Evolutionary conservation across 1,140 invertebrate genomes (phyloP), one percentile per base, ranked within the genome.

Genomic region (Pemphigus obesinymphae): DNA sequence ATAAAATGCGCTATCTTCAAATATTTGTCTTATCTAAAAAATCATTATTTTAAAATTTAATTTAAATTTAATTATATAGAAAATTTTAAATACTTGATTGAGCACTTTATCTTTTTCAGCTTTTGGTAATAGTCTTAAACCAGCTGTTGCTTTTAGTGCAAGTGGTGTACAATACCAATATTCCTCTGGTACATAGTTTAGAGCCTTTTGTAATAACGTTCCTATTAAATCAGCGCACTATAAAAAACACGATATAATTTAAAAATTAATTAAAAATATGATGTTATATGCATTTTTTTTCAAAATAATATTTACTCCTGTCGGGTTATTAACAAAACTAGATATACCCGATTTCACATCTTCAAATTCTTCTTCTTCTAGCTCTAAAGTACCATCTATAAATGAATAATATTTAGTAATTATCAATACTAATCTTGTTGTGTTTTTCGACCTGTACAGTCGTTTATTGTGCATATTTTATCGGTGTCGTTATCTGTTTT

Each of bases 291-390:
- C 34, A 84, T 40, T 82, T 31, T 4, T 40, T 78, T 10, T 2
- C 20, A 31, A 73, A 70, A 66, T 3, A 68, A 68, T 4, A 84
- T 82, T 85, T 88, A 92, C 91, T 87, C 92, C 90, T 82, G 89
- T 87, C 0, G 96, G 94, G 83, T 93, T 90, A 84, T 95, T 91
- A 0, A 91, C 93, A 87, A 92, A 98, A 0, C 92, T 92, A 43
- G 96, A 97, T 20, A 99, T 86, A 0, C 97, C 97, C 0, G 96
- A 96, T 86, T 95, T 96, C 1, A 91, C 90, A 88, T 97, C 91
- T 84, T 91, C 90, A 86, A 94, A 98, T 26, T 94, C 89, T 88
- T 97, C 95, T 85, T 92, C 90, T 82, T 94, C 92, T 13, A 96
- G 86, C 50, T 93, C 89, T 83, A 95, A 87, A 84, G 91, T 90